These are phyloP conservation scores for Zelostemma sp. DNA, from an alignment of 1,140 invertebrate genomes.

Conservation along the genomic window DNA sequence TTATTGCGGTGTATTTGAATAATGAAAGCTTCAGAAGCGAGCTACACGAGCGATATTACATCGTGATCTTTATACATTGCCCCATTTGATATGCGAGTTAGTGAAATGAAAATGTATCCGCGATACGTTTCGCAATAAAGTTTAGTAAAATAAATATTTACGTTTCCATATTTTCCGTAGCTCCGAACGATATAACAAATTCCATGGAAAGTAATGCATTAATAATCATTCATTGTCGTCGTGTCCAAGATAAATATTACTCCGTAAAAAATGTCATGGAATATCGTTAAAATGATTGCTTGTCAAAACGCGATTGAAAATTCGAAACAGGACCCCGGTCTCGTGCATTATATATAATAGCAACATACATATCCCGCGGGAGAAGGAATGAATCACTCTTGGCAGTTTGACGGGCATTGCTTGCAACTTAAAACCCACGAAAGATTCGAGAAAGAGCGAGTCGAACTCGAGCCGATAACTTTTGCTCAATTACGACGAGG, in stretches of 20 bases:
- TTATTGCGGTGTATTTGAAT: slow-evolving; percentile 3
- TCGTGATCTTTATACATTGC: neutral
- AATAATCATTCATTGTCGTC: no score
- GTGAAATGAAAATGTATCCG: no score
- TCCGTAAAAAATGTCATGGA: neutral
- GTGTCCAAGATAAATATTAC: no score
- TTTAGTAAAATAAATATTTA: no score
- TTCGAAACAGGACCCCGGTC: neutral
- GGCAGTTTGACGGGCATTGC: slow-evolving; percentile 1
- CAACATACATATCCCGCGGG: neutral
- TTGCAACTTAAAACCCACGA: neutral
- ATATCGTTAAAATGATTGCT: slow-evolving; percentile 6
- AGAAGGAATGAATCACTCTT: neutral
- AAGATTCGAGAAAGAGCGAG: neutral
- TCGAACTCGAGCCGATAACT: no score
- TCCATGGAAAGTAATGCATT: no score
- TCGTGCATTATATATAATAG: neutral
- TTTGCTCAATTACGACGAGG: no score
- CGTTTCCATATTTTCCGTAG: no score
- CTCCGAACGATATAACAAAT: no score
- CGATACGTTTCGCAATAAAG: no score
- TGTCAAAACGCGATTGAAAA: slow-evolving; percentile 6
- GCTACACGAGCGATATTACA: slow-evolving; percentile 1
- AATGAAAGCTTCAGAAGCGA: neutral
- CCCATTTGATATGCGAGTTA: neutral